These are phyloP conservation scores for Siphlonurus alternatus DNA, from an alignment of 2,888 invertebrate genomes.

Conservation along the genomic window DNA sequence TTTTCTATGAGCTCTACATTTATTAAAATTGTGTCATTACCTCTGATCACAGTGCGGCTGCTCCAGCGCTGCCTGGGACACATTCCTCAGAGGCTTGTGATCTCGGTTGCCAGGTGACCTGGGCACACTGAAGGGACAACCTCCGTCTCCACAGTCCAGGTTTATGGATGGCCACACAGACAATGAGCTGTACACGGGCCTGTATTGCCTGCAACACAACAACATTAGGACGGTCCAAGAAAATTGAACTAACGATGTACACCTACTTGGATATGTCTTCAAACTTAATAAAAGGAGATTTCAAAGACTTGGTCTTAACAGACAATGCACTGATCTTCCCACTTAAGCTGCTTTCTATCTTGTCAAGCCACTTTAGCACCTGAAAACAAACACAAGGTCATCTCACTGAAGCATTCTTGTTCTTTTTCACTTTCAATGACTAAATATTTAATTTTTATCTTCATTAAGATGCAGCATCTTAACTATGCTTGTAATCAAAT, in stretches of 20 bases:
- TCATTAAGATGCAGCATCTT: no score
- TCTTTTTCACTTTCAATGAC: no score
- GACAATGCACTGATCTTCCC: background rate
- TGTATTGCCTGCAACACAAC: constrained; percentile 28
- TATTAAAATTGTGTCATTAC: no score
- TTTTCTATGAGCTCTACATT: no score
- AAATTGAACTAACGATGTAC: constrained; percentile 12
- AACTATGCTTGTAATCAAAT: no score
- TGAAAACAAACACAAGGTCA: constrained; percentile 3
- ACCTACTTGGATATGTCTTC: constrained; percentile 48
- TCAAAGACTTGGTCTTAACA: constrained; percentile 38
- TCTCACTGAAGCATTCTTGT: no score
- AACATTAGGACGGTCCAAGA: constrained; percentile 13
- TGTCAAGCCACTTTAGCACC: constrained; percentile 11
- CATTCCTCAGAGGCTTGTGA: constrained; percentile 16
- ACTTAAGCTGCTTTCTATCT: constrained; percentile 7
- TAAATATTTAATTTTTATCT: no score
- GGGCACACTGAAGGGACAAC: constrained; percentile 25
- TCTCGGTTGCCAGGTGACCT: constrained; percentile 16
- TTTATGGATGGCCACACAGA: constrained; percentile 42
- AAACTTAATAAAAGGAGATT: constrained; percentile 53
- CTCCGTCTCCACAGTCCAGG: constrained; percentile 26
- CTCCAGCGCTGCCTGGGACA: background rate
- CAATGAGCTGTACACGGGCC: constrained; percentile 45
- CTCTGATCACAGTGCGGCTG: background rate